A percentile compares a stretch with the other conserved stretches of the same genome.
Evolutionary conservation across 2,797 vertebrate genomes (phyloP).

Genomic region (Xenops minutus): DNA sequence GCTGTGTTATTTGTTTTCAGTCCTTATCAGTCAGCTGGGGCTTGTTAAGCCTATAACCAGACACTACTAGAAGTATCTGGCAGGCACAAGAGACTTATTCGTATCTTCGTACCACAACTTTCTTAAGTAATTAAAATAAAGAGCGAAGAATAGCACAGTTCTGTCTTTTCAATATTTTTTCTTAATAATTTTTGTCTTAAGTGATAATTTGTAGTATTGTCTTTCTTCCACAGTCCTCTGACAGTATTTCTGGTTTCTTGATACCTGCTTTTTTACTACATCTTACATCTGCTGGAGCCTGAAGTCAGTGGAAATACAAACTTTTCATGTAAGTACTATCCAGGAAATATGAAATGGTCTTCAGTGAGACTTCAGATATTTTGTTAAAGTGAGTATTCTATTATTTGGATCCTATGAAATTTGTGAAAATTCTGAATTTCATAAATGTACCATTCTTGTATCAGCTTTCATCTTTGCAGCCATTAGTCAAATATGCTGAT

Average conservation of each 20-base stretch:
- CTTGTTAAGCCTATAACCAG: neutral
- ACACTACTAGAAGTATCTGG: neutral
- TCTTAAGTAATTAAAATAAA: neutral
- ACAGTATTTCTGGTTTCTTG: neutral
- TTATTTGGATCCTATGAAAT: neutral
- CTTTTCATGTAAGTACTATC: neutral
- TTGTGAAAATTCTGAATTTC: neutral
- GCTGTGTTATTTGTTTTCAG: neutral
- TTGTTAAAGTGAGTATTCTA: neutral
- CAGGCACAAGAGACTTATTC: neutral
- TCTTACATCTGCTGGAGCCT: neutral
- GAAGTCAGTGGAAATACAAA: neutral
- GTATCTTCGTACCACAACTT: rapidly evolving
- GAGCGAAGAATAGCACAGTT: neutral
- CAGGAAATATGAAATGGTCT: neutral
- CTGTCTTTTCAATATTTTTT: neutral
- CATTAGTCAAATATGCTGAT: neutral
- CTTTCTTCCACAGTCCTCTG: neutral
- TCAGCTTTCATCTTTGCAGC: neutral
- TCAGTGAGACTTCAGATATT: neutral
- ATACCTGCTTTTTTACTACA: neutral
- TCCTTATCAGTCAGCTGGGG: neutral
- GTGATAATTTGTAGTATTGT: neutral
- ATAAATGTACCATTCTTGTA: neutral
- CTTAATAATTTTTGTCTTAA: neutral